phyloP scores from a whole-genome alignment of 2,113 vertebrate genomes.

The Lipotes vexillifer region DNA sequence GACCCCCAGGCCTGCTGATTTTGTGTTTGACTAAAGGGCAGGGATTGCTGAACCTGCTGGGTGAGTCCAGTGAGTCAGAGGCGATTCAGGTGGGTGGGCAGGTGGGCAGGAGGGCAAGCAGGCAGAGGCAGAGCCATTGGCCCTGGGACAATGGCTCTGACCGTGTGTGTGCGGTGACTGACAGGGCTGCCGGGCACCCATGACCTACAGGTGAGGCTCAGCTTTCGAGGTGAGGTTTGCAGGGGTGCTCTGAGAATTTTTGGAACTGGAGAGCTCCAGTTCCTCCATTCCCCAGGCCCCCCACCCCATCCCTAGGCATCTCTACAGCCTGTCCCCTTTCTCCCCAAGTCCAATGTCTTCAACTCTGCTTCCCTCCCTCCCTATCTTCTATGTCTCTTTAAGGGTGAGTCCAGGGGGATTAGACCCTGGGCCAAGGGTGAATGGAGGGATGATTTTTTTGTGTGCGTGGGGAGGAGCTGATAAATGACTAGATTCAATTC shows the following conservation, averaged over 20 bases:
- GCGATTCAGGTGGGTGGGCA: not conserved
- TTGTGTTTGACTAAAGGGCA: conserved; percentile 67
- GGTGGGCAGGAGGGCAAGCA: conserved; percentile 1
- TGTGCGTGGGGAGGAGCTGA: not conserved
- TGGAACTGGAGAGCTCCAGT: not conserved
- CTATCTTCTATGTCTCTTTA: not conserved
- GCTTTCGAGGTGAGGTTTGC: conserved; percentile 87
- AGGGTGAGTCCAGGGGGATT: not conserved
- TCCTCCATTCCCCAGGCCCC: not conserved
- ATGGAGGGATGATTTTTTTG: not conserved
- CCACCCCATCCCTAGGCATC: not conserved
- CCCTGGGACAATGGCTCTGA: conserved; percentile 86
- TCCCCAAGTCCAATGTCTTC: not conserved
- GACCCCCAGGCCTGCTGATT: not conserved
- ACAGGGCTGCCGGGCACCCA: conserved; percentile 85
- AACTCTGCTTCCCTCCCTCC: not conserved
- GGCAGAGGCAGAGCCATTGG: not conserved
- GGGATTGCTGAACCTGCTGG: conserved; percentile 72
- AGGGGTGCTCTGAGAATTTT: not conserved
- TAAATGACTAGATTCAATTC: conserved; percentile 47
- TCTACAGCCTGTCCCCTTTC: not conserved
- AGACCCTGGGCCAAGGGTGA: not conserved
- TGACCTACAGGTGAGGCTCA: conserved; percentile 87
- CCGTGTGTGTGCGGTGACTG: conserved; percentile 81
- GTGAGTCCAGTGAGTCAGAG: conserved; percentile 70